Evolutionary conservation across 2,888 invertebrate species (phyloP).

Genomic region (Ochropacha duplaris): DNA sequence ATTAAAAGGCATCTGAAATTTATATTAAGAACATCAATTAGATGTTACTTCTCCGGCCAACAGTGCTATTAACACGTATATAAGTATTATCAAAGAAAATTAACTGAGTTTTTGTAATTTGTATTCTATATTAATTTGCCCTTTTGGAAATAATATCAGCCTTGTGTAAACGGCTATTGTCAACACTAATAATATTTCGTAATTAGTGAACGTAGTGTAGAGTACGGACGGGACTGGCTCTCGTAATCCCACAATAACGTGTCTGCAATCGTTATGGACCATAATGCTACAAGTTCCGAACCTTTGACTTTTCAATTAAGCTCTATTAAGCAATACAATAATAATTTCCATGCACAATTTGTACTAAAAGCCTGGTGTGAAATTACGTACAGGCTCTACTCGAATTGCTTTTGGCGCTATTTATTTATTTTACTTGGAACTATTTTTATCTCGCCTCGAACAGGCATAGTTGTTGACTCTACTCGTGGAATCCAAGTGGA

Average conservation of each 20-base stretch:
- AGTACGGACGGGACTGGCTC: slow-evolving; percentile 8
- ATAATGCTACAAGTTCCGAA: slow-evolving; percentile 41
- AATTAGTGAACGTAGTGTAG: slow-evolving; percentile 31
- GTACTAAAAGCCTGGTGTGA: slow-evolving; percentile 27
- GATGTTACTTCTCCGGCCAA: not conserved
- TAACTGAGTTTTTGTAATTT: not conserved
- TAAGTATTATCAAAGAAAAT: not conserved
- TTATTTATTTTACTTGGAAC: slow-evolving; percentile 29
- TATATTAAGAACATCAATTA: no score
- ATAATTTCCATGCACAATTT: slow-evolving; percentile 44
- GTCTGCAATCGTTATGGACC: slow-evolving; percentile 38
- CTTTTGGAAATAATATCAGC: not conserved
- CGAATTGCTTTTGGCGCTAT: slow-evolving; percentile 2
- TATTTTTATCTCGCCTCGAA: slow-evolving; percentile 42
- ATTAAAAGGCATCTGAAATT: no score
- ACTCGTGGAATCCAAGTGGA: slow-evolving; percentile 41
- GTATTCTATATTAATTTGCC: not conserved
- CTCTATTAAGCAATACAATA: slow-evolving; percentile 50
- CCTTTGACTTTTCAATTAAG: slow-evolving; percentile 62
- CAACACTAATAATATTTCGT: slow-evolving; percentile 19
- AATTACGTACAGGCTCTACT: slow-evolving; percentile 24
- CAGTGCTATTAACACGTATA: not conserved
- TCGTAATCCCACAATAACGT: slow-evolving; percentile 32
- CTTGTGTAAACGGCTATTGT: slow-evolving; percentile 4
- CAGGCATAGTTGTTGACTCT: slow-evolving; percentile 30